A percentile compares a stretch with the other conserved stretches of the same genome.
phyloP scores from a whole-genome alignment of 2,113 vertebrate genomes.

The Dicaeum eximium region DNA sequence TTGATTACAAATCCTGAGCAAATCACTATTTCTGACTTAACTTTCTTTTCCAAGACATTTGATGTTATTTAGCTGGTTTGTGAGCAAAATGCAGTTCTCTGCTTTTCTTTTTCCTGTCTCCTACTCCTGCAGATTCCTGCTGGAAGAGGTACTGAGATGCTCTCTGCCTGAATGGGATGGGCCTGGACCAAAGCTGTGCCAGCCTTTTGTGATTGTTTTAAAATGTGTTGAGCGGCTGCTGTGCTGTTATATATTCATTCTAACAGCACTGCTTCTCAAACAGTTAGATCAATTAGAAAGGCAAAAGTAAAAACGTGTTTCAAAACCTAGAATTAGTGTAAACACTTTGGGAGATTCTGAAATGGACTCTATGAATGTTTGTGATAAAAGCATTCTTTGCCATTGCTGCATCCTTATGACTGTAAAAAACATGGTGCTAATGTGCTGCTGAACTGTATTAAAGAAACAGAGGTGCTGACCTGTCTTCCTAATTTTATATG shows the following conservation, averaged over 20 bases:
- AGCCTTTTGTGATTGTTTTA: background rate
- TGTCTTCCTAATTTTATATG: background rate
- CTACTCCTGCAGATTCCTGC: background rate
- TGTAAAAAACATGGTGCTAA: background rate
- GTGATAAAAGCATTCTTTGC: background rate
- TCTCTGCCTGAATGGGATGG: background rate
- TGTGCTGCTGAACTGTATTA: background rate
- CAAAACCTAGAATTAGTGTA: background rate
- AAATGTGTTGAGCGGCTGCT: background rate
- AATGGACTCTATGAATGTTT: background rate
- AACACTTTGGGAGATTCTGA: background rate
- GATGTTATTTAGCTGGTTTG: background rate
- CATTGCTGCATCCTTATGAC: background rate
- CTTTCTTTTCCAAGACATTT: background rate
- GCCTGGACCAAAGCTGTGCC: background rate
- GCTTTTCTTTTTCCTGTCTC: background rate
- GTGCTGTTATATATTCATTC: background rate
- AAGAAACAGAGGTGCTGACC: background rate
- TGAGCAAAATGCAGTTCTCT: fast-evolving
- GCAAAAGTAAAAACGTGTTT: background rate
- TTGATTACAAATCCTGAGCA: background rate
- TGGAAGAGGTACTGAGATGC: background rate
- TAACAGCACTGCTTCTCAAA: background rate
- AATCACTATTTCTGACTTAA: background rate
- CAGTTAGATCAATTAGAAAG: background rate